phyloP scores from a whole-genome alignment of 1,140 invertebrate species.

The Nixonia krombeini region DNA sequence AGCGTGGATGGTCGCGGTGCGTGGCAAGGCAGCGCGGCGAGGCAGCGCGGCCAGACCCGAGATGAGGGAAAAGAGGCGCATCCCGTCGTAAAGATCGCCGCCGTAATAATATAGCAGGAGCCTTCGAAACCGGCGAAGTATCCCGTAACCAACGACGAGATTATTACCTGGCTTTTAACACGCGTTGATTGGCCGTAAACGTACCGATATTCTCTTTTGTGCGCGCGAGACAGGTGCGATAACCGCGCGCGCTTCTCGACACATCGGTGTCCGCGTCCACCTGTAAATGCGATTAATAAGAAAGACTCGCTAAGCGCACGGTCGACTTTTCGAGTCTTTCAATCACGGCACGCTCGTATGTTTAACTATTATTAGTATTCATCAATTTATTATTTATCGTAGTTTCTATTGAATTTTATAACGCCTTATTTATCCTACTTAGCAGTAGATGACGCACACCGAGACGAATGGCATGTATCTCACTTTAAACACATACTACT shows the following conservation, averaged over 20 bases:
- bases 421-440: no score
- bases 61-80: neutral
- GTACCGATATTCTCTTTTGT: no score
- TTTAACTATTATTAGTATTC: no score
- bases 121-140: constrained; percentile 47
- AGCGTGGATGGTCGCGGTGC: constrained; percentile 2
- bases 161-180: constrained; percentile 57
- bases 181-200: constrained; percentile 52
- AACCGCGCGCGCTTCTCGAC: constrained; percentile 26
- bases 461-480: no score
- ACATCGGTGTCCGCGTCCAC: constrained; percentile 25
- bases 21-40: no score
- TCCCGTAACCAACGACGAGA: constrained; percentile 41
- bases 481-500: no score
- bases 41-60: neutral
- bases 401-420: no score
- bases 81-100: constrained; percentile 57
- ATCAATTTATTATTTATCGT: no score
- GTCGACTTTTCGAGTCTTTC: neutral
- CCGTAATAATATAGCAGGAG: constrained; percentile 44
- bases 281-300: constrained; percentile 30
- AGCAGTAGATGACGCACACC: no score
- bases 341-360: neutral
- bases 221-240: constrained; percentile 26
- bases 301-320: constrained; percentile 15